phyloP scores from a whole-genome alignment of 2,797 vertebrate species.

The Mormyrops boulengeri region DNA sequence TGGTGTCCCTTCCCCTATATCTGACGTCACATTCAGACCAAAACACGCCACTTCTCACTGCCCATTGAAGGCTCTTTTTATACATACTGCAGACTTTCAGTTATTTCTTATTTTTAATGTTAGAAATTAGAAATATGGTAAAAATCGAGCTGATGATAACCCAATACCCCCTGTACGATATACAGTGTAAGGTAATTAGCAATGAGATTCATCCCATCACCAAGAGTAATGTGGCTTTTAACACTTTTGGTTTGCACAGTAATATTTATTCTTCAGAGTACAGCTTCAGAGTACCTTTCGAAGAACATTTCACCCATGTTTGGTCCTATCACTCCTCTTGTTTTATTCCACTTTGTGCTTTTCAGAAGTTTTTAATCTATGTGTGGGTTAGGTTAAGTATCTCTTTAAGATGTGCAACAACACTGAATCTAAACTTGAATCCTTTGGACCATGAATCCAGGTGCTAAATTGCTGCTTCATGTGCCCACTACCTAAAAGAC shows the following conservation, averaged over 20 bases:
- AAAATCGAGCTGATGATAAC: not conserved
- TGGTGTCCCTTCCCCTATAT: conserved; percentile 67
- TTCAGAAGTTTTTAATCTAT: not conserved
- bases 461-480: not conserved
- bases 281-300: not conserved
- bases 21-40: conserved; percentile 60
- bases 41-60: conserved; percentile 51
- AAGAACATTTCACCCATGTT: not conserved
- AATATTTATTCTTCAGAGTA: not conserved
- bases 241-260: not conserved
- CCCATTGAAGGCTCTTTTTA: conserved; percentile 32
- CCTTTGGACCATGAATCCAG: not conserved
- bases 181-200: not conserved
- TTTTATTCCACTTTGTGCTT: not conserved
- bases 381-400: not conserved
- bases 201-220: not conserved
- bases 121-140: not conserved
- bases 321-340: not conserved
- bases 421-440: not conserved
- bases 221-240: not conserved
- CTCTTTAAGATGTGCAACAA: not conserved
- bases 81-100: conserved; percentile 12
- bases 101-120: not conserved
- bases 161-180: not conserved
- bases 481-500: not conserved